Conservation (phyloP, 2,888 invertebrate genomes). For the Caenorhabditis panamensis region DNA sequence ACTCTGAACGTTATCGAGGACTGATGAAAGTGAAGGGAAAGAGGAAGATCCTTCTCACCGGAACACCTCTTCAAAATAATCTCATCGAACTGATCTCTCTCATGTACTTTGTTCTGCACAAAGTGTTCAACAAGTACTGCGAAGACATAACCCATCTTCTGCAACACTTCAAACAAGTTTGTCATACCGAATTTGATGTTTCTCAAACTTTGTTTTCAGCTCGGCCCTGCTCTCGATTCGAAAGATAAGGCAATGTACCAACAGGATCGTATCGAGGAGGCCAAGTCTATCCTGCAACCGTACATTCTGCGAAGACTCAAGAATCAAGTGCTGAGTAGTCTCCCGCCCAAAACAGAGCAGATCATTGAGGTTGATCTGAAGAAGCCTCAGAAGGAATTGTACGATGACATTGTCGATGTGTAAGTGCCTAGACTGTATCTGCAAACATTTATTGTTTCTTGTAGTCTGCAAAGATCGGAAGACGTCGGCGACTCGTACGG, state of each 20-base stretch:
- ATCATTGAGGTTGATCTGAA: constrained; percentile 87
- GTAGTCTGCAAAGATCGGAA: constrained; percentile 34
- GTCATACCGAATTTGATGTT: not conserved
- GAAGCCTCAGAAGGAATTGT: constrained; percentile 87
- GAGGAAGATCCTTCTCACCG: constrained; percentile 91
- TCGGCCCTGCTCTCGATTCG: constrained; percentile 67
- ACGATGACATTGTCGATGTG: constrained; percentile 82
- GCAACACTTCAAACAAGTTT: constrained; percentile 72
- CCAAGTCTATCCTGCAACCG: constrained; percentile 95
- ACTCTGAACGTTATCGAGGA: constrained; percentile 86
- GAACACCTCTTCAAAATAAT: constrained; percentile 97
- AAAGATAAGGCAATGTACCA: constrained; percentile 89
- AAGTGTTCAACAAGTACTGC: constrained; percentile 82
- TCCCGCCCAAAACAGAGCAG: constrained; percentile 89
- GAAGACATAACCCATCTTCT: constrained; percentile 75
- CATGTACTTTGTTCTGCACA: constrained; percentile 95
- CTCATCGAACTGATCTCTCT: constrained; percentile 93
- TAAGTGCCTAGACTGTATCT: too few species aligned
- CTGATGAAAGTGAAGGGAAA: constrained; percentile 85
- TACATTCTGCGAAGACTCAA: constrained; percentile 93
- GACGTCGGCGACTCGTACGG: constrained; percentile 61
- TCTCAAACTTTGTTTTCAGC: constrained; percentile 4
- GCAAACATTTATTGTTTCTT: not conserved
- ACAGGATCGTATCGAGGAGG: constrained; percentile 91
- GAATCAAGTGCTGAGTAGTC: constrained; percentile 84